phyloP scores from a whole-genome alignment of 2,113 vertebrate species.

The Engystomops pustulosus region DNA sequence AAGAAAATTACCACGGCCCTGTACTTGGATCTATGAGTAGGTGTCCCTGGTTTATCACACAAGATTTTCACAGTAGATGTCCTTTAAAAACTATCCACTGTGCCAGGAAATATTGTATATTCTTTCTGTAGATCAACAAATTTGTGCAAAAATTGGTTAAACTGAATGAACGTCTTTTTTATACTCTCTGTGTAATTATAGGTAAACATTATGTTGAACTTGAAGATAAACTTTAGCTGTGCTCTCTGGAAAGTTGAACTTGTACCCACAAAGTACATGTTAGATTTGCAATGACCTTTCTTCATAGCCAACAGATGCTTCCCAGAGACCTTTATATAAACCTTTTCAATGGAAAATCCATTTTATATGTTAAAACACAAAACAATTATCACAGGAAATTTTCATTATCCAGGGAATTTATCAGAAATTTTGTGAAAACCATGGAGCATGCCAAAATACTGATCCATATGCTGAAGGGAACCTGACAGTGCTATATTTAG shows the following conservation, averaged over 20 bases:
- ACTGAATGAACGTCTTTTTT: neutral
- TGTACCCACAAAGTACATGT: conserved; percentile 3
- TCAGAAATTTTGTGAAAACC: too few species aligned
- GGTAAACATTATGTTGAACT: neutral
- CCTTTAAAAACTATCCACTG: too few species aligned
- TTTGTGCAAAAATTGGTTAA: neutral
- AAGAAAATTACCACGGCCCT: too few species aligned
- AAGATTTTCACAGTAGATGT: too few species aligned
- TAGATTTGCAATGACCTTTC: neutral
- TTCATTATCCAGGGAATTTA: too few species aligned
- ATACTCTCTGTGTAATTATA: neutral
- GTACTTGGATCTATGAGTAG: too few species aligned
- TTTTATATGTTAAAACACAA: too few species aligned
- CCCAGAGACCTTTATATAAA: neutral
- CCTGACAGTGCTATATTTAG: too few species aligned
- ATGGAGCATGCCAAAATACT: too few species aligned
- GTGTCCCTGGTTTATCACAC: too few species aligned
- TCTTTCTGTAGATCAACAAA: neutral
- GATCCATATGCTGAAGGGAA: too few species aligned
- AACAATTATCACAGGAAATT: neutral
- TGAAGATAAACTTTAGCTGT: neutral
- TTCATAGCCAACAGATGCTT: neutral
- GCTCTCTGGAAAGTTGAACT: neutral
- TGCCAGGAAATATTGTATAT: neutral
- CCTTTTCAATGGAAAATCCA: neutral